Evolutionary conservation across 2,113 vertebrate species (phyloP).

Genomic region (Todiramphus chloris): DNA sequence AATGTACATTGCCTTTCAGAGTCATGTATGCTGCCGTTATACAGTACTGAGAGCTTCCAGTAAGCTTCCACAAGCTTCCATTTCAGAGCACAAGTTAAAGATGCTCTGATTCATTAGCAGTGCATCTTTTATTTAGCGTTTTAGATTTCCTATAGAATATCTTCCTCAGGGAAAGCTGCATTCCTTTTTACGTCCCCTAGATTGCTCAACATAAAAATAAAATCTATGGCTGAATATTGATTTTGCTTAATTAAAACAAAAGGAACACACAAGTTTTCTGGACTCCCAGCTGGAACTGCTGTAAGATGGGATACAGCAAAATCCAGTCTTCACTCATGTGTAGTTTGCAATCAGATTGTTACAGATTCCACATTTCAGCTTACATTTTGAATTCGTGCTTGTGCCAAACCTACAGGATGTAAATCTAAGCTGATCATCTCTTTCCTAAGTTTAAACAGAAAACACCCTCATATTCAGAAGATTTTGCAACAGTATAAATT

Average conservation of each 20-base stretch:
- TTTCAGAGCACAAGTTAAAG: not conserved
- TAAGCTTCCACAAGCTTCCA: not conserved
- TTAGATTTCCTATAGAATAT: not conserved
- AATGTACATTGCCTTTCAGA: slow-evolving; percentile 29
- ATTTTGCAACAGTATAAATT: not conserved
- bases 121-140: not conserved
- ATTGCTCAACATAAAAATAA: slow-evolving; percentile 18
- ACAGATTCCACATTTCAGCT: not conserved
- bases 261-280: slow-evolving; percentile 63
- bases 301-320: slow-evolving; percentile 50
- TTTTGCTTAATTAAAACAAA: slow-evolving; percentile 72
- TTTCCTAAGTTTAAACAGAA: not conserved
- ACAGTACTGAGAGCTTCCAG: not conserved
- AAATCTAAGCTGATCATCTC: not conserved
- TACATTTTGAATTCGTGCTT: not conserved
- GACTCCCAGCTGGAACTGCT: slow-evolving; percentile 66
- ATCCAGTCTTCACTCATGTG: slow-evolving; percentile 10
- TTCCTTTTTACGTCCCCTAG: not conserved
- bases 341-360: not conserved
- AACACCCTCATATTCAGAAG: not conserved
- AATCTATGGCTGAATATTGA: slow-evolving; percentile 50
- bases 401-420: not conserved
- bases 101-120: not conserved
- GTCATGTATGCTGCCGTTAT: not conserved
- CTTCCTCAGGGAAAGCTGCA: not conserved